Evolutionary conservation across 2,888 invertebrate genomes (phyloP), one percentile per base, ranked within the genome.

Genomic region (Pristionchus entomophagus): DNA sequence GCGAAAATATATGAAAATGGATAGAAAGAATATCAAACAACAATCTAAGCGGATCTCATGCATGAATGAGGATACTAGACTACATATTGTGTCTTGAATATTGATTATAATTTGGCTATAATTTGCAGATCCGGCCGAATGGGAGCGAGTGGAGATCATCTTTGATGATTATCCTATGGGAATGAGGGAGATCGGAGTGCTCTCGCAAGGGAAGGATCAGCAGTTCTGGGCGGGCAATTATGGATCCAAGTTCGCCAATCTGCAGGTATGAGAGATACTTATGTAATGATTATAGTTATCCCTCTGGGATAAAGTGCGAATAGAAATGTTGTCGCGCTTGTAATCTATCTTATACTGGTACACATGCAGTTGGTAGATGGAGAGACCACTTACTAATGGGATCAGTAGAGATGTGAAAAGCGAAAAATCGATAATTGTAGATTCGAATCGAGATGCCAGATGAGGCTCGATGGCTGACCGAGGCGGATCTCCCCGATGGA

Each of bases 191-290:
- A 41, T 85, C 53, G 53, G 41, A 3, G 45, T 87, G 19, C 6
- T 78, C 19, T 78, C 84, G 19, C 35, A 29, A 26, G 88, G 88
- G 17, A 85, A 87, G 80, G 88, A 88, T 62, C 65, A 35, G 8
- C 88, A 88, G 83, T 88, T 84, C 80, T 88, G 88, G 88, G 86
- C 86, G 10, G 88, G 88, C 38, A 59, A 86, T 65, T 88, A 87
- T 45, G 88, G 88, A 1, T 14, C 82, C 22, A 88, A 87, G 35
- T 78, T 88, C 29, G 88, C 87, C 53, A 85, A 85, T 84, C 49
- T 69, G 3, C 22, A 84, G 84, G 84, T 84, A 2, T 0, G 83
- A 3, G 14, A 26, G 5, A 22, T 10, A 2, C 12, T 45, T n/a
- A n/a, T n/a, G n/a, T n/a, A n/a, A n/a, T n/a, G n/a, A n/a, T n/a